phyloP scores from a whole-genome alignment of 2,888 invertebrate genomes.

The Baronia brevicornis region DNA sequence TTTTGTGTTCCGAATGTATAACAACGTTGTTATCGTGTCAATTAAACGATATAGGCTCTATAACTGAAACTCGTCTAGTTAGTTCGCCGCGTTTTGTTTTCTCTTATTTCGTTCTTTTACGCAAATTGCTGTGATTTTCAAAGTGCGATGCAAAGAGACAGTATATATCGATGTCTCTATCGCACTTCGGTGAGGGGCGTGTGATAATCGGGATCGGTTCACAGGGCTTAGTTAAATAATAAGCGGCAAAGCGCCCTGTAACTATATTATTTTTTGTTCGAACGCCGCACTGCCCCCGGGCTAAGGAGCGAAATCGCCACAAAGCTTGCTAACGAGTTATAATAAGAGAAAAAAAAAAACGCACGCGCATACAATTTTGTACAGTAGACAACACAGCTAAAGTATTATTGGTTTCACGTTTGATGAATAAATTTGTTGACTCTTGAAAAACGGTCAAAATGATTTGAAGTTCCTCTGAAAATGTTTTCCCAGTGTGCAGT shows the following conservation, averaged over 20 bases:
- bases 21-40: conserved; percentile 70
- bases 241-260: conserved; percentile 61
- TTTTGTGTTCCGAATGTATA: conserved; percentile 63
- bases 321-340: conserved; percentile 60
- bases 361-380: conserved; percentile 48
- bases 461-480: no score
- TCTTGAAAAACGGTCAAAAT: no score
- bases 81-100: conserved; percentile 30
- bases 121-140: conserved; percentile 31
- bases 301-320: conserved; percentile 45
- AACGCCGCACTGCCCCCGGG: conserved; percentile 47
- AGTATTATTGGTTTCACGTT: conserved; percentile 6
- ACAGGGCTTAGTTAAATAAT: conserved; percentile 69
- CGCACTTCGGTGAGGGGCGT: conserved; percentile 44
- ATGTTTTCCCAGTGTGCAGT: no score
- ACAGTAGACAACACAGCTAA: conserved; percentile 19
- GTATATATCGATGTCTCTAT: conserved; percentile 32
- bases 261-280: conserved; percentile 69
- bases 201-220: conserved; percentile 54
- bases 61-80: conserved; percentile 59
- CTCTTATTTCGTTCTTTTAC: conserved; percentile 38
- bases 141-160: conserved; percentile 27
- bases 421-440: no score
- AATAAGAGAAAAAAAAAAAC: conserved; percentile 39
- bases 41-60: conserved; percentile 60